phyloP scores from a whole-genome alignment of 2,113 vertebrate genomes.

The Halcyon senegalensis region DNA sequence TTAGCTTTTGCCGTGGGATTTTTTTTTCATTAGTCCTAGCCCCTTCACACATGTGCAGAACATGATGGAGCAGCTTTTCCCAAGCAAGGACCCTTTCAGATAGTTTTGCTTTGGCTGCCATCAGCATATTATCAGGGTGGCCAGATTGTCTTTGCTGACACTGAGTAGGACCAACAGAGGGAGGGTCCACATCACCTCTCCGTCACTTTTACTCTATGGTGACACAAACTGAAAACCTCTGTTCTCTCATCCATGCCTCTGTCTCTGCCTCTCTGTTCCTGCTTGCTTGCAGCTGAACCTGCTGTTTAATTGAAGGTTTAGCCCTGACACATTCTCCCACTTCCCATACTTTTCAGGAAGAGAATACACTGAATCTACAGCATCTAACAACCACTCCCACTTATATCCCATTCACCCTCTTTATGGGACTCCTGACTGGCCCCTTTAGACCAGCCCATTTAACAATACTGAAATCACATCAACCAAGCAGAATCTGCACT shows the following conservation, averaged over 20 bases:
- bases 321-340: neutral
- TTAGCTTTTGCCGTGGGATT: neutral
- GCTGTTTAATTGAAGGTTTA: neutral
- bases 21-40: neutral
- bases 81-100: neutral
- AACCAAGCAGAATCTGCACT: neutral
- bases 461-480: neutral
- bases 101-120: neutral
- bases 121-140: accelerated
- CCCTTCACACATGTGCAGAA: accelerated
- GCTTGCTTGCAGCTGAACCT: neutral
- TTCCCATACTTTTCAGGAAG: neutral
- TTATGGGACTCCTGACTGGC: neutral
- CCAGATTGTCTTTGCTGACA: neutral
- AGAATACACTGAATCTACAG: neutral
- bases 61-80: neutral
- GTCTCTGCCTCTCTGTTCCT: neutral
- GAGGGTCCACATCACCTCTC: neutral
- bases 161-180: neutral
- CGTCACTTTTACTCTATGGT: neutral
- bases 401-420: neutral
- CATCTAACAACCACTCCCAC: neutral
- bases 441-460: neutral
- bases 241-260: accelerated
- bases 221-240: neutral